Conservation (phyloP, 2,888 invertebrate species). For the Hirtodrosophila cameraria region DNA sequence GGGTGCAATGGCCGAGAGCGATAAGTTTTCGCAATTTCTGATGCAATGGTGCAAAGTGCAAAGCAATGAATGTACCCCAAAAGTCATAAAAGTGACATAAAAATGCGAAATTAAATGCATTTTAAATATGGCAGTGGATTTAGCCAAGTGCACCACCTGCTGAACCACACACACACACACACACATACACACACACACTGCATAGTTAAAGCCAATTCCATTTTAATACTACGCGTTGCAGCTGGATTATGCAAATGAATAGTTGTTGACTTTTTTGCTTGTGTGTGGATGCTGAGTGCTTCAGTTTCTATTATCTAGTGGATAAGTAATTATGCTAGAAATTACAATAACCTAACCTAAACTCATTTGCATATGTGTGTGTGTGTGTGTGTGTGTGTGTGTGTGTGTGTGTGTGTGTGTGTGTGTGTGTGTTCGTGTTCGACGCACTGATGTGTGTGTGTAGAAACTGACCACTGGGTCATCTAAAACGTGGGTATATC, state of each 20-base stretch:
- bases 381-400: constrained; percentile 2
- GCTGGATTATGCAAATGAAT: constrained; percentile 59
- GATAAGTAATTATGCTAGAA: constrained; percentile 68
- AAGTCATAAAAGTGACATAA: constrained; percentile 31
- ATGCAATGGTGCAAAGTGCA: neutral
- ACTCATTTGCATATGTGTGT: constrained; percentile 52
- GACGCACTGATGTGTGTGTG: too few species aligned
- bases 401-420: constrained; percentile 12
- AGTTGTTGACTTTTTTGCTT: constrained; percentile 18
- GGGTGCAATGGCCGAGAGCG: neutral
- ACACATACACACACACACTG: neutral
- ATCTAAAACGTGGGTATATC: constrained; percentile 20
- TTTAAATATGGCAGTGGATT: constrained; percentile 23
- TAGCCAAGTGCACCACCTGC: constrained; percentile 6
- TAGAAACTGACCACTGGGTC: constrained; percentile 25
- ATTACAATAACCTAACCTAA: constrained; percentile 55
- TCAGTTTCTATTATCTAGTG: constrained; percentile 57
- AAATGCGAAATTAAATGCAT: constrained; percentile 43
- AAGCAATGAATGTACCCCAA: constrained; percentile 18
- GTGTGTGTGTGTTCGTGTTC: constrained; percentile 5
- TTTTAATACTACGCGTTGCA: constrained; percentile 9
- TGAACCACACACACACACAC: constrained; percentile 7
- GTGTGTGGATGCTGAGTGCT: constrained; percentile 24
- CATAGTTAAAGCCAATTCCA: constrained; percentile 5
- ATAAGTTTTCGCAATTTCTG: neutral